Base-by-base conservation (phyloP, 2,797 vertebrate genomes). In the Halcyon badia region DNA sequence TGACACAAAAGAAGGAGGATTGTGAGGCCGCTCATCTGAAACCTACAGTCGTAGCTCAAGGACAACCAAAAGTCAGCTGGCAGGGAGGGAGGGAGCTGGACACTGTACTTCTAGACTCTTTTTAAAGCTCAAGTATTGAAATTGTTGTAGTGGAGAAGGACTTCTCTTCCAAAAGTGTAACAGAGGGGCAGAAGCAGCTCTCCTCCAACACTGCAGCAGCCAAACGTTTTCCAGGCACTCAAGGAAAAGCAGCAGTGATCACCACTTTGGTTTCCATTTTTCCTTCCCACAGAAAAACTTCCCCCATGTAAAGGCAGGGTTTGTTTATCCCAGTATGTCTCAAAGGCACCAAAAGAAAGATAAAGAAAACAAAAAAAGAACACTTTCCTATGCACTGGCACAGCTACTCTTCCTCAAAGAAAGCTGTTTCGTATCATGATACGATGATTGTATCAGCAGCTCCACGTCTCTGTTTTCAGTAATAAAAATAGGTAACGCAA, bases 1-100 rank as follows among this genome's bases (percentile, higher is more conserved):
- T 4, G 10, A 26, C 19, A 71, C 0, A 0, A 61, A 83, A 30
- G 19, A 76, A 85, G 62, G 31, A 73, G n/a, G 41, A 54, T 7
- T n/a, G 26, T 33, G 15, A 71, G 30, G 37, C 15, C 26, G 15
- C 17, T 91, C 61, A 44, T 33, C 30, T 49, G 51, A 61, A 65
- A 58, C 5, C 2, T 54, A 46, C 15, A 4, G 11, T 25, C 4
- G 25, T 3, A 71, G 37, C 17, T 83, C 57, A 78, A 9, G 12
- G 31, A 52, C 10, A 41, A 35, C 10, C 57, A n/a, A 35, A 87
- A 81, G 31, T 6, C 31, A 78, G 57, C 78, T 0, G 2, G 78
- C 31, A 91, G 39, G 88, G 39, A 52, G 31, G 3, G 9, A 75
- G 5, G 14, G 46, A 79, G 15, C 11, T 31, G 20, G 17, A 51